A percentile compares a stretch with the other conserved stretches of the same genome.
These are phyloP conservation scores for Mya arenaria DNA, from an alignment of 1,140 invertebrate genomes.

Conservation along the genomic window DNA sequence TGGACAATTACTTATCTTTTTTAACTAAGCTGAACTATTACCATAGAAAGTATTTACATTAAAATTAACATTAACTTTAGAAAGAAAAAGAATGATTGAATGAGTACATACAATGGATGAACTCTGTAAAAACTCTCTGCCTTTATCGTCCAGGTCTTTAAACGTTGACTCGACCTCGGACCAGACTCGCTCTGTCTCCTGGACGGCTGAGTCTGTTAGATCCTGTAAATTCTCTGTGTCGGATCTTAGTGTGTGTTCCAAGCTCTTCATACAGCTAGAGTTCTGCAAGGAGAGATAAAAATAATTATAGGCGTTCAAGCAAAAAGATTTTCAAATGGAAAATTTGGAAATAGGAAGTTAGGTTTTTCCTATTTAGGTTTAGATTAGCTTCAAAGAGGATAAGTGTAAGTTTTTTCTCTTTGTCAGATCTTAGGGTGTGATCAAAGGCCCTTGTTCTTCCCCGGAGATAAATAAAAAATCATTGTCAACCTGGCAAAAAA, in stretches of 20 bases:
- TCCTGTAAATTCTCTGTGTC: conserved; percentile 82
- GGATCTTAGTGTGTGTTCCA: conserved; percentile 84
- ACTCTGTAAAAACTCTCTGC: conserved; percentile 87
- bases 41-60: too few species aligned
- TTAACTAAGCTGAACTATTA: too few species aligned
- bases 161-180: conserved; percentile 74
- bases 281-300: conserved; percentile 79
- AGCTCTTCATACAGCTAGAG: conserved; percentile 85
- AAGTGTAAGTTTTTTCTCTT: too few species aligned
- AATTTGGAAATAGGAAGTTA: not conserved
- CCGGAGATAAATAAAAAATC: too few species aligned
- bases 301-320: not conserved
- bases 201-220: conserved; percentile 76
- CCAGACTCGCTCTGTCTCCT: conserved; percentile 77
- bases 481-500: too few species aligned
- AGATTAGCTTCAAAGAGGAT: too few species aligned
- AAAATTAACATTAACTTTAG: too few species aligned
- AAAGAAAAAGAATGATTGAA: too few species aligned
- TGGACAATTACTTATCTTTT: too few species aligned
- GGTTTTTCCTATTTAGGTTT: too few species aligned
- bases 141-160: conserved; percentile 84
- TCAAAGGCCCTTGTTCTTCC: too few species aligned
- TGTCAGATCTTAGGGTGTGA: too few species aligned
- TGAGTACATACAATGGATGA: conserved; percentile 85
- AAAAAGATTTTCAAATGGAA: not conserved